Evolutionary conservation across 1,140 invertebrate species (phyloP).

Genomic region (Drosophila suzukii): DNA sequence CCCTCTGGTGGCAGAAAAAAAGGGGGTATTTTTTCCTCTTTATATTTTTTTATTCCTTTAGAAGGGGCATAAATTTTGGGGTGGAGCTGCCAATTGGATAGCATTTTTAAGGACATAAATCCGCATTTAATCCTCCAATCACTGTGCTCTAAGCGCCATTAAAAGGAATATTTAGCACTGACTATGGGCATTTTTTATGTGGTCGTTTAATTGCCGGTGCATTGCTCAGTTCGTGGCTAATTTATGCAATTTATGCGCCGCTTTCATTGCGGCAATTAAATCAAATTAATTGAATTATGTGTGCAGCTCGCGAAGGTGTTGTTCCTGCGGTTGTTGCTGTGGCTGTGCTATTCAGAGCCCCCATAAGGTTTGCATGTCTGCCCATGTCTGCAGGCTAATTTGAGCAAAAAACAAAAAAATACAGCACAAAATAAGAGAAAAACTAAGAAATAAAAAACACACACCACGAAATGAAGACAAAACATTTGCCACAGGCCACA

Average conservation of each 20-base stretch:
- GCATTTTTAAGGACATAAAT: constrained; percentile 1
- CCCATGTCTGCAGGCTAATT: constrained; percentile 58
- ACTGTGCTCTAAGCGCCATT: background rate
- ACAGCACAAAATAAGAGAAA: constrained; percentile 40
- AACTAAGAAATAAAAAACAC: constrained; percentile 25
- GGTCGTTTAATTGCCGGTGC: constrained; percentile 25
- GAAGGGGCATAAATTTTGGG: background rate
- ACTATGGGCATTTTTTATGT: constrained; percentile 1
- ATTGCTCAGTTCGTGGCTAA: constrained; percentile 44
- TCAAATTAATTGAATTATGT: constrained; percentile 71
- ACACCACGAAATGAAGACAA: constrained; percentile 47
- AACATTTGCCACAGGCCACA: constrained; percentile 51
- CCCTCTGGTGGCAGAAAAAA: constrained; percentile 6
- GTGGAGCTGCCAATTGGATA: constrained; percentile 16
- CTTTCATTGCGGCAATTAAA: constrained; percentile 70
- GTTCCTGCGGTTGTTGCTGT: constrained; percentile 15
- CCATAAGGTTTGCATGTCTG: constrained; percentile 55
- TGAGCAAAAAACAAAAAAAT: constrained; percentile 34
- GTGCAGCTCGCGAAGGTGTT: constrained; percentile 46
- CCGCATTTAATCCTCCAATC: constrained; percentile 3
- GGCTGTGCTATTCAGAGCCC: constrained; percentile 10
- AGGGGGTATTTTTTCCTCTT: background rate
- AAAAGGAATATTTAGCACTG: constrained; percentile 12
- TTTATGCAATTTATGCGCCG: constrained; percentile 59
- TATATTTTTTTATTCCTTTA: background rate